Base-by-base conservation (phyloP, 2,113 vertebrate species). In the Talpa occidentalis region DNA sequence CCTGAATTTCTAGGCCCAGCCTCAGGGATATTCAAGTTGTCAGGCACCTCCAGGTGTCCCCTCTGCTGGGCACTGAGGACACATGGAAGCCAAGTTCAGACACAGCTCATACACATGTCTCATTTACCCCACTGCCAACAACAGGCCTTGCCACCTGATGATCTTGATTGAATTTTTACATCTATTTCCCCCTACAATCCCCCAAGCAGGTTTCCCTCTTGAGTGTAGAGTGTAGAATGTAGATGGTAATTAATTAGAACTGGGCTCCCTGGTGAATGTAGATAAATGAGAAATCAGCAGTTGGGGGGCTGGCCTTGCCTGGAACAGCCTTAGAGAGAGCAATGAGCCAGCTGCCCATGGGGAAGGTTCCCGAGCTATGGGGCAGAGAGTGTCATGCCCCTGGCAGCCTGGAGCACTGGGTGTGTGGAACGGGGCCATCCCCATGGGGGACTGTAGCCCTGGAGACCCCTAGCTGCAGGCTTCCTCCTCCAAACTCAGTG, bases 241-340 rank as follows among this genome's bases (percentile, higher is more conserved):
- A 97, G 95, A 97, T 94, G 93, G 95, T 97, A 98, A 98, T 98
- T 98, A 98, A 98, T 98, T 98, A 98, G 95, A 97, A 97, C 72
- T 21, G 69, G 70, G 91, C 24, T 93, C 94, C 78, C 88, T 6
- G 70, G 80, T 2, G 17, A 92, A 98, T 97, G 97, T 93, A 96
- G 95, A 95, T 37, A 97, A 97, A 98, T 94, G 96, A 97, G 90
- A 90, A 93, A 97, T 96, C 86, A 84, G 88, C 24, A 66, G 89
- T 88, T 79, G 95, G 83, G 88, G 95, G 93, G 85, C 90, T 94
- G 74, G 54, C 49, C 37, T 90, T 96, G 76, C 32, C 59, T 96
- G 69, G 81, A 85, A 97, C 66, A 49, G 62, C 24, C 37, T 49
- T 52, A 35, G 60, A 89, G 74, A 93, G 66, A 90, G 28, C 77